Conservation (phyloP, 2,797 vertebrate genomes). For the Platyrinchus mystaceus region DNA sequence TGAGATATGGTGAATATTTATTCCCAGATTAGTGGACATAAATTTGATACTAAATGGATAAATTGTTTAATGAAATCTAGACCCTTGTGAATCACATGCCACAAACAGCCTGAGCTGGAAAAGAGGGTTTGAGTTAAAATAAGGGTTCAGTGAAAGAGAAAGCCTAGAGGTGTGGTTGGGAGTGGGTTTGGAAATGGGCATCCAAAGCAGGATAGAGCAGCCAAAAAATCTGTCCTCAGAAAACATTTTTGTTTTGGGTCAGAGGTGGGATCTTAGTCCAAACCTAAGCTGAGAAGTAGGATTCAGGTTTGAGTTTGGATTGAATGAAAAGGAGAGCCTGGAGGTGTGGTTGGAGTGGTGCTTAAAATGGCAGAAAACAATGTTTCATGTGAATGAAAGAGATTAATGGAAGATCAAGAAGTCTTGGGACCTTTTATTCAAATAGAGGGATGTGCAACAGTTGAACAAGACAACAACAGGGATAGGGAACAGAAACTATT, state of each 20-base stretch:
- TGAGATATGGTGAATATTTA: conserved; percentile 64
- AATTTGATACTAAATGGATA: conserved; percentile 41
- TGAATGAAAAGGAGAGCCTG: background rate
- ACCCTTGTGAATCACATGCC: background rate
- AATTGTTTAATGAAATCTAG: background rate
- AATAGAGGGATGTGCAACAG: background rate
- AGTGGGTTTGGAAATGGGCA: background rate
- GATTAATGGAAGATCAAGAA: conserved; percentile 45
- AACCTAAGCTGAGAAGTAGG: background rate
- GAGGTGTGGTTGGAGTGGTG: background rate
- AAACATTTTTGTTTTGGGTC: background rate
- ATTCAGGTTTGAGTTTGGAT: background rate
- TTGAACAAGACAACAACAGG: background rate
- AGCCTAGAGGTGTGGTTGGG: background rate
- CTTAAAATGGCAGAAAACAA: background rate
- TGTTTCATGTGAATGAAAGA: conserved; percentile 20
- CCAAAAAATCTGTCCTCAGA: background rate
- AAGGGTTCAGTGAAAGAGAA: background rate
- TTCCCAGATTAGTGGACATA: conserved; percentile 37
- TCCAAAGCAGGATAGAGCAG: background rate
- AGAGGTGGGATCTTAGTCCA: background rate
- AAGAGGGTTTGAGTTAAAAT: background rate
- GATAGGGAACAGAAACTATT: conserved; percentile 27
- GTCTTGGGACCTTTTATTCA: conserved; percentile 32
- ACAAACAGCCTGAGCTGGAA: background rate